These are phyloP conservation scores for Apodemia duryi DNA, from an alignment of 2,888 invertebrate species.

Conservation along the genomic window DNA sequence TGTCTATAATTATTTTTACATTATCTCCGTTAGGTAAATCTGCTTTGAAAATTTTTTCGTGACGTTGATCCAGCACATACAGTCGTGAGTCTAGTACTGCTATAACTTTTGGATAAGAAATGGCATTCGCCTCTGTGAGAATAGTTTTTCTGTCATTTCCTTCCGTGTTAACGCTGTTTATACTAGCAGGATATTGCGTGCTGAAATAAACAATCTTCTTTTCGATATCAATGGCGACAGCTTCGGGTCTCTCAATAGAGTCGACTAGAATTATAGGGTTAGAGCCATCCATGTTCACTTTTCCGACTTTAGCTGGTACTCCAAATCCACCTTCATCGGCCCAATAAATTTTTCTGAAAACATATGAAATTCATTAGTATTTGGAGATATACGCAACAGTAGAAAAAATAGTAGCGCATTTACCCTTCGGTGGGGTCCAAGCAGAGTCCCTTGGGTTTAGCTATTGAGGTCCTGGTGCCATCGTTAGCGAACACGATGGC, in stretches of 20 bases:
- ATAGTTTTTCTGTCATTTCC: constrained; percentile 85
- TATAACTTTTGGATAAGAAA: constrained; percentile 88
- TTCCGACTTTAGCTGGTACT: constrained; percentile 92
- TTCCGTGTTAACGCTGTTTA: constrained; percentile 85
- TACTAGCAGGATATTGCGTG: constrained; percentile 84
- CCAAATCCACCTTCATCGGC: constrained; percentile 96
- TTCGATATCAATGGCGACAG: constrained; percentile 90
- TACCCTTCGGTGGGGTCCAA: constrained; percentile 95
- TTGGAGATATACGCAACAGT: background rate
- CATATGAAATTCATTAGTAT: background rate
- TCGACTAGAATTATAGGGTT: constrained; percentile 86
- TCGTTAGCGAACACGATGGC: constrained; percentile 93
- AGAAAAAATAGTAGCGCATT: constrained; percentile 34
- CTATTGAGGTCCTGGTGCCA: constrained; percentile 90
- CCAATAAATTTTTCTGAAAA: constrained; percentile 91
- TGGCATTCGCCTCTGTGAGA: constrained; percentile 83
- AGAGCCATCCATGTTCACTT: constrained; percentile 96
- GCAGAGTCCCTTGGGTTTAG: constrained; percentile 91
- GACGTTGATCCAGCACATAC: constrained; percentile 92
- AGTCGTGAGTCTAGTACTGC: constrained; percentile 89
- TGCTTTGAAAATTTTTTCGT: constrained; percentile 92
- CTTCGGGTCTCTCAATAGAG: constrained; percentile 86
- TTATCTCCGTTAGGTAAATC: constrained; percentile 90
- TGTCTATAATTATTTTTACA: constrained; percentile 86
- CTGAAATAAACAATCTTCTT: constrained; percentile 94